Conservation (phyloP, 1,140 invertebrate species). For the Drosophila athabasca region DNA sequence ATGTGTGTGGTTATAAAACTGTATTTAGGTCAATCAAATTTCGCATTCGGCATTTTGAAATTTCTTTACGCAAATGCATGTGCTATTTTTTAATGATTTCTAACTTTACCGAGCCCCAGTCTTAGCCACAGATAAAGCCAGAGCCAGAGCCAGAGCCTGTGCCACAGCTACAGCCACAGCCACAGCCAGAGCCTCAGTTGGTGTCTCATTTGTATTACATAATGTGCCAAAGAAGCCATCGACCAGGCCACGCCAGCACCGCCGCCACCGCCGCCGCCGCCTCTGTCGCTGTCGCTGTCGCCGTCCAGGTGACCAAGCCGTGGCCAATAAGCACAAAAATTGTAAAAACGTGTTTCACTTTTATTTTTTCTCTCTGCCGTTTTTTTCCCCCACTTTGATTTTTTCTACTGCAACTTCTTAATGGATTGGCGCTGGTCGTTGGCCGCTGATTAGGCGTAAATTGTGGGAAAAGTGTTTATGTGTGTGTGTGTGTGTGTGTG, state of each 20-base stretch:
- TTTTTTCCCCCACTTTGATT: constrained; percentile 13
- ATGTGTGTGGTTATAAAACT: constrained; percentile 67
- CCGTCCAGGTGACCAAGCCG: constrained; percentile 63
- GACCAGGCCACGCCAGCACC: constrained; percentile 6
- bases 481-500: neutral
- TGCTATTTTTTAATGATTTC: constrained; percentile 78
- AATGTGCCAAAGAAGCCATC: constrained; percentile 72
- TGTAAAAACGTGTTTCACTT: constrained; percentile 71
- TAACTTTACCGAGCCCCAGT: constrained; percentile 48
- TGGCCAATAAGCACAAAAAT: constrained; percentile 71
- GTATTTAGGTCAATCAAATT: constrained; percentile 79
- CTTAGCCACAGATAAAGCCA: neutral
- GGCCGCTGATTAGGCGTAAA: constrained; percentile 49
- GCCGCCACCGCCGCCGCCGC: neutral
- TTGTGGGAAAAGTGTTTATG: constrained; percentile 41
- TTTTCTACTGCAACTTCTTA: constrained; percentile 57
- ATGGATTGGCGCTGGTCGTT: constrained; percentile 53
- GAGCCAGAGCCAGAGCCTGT: neutral
- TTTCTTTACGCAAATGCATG: constrained; percentile 77
- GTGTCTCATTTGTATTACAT: constrained; percentile 63
- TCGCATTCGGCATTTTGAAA: constrained; percentile 69
- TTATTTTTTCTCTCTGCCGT: constrained; percentile 17
- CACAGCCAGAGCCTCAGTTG: neutral
- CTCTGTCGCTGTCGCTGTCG: no score
- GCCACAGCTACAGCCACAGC: neutral